Conservation (phyloP, 1,140 invertebrate genomes). For the Dendrolimus punctatus region DNA sequence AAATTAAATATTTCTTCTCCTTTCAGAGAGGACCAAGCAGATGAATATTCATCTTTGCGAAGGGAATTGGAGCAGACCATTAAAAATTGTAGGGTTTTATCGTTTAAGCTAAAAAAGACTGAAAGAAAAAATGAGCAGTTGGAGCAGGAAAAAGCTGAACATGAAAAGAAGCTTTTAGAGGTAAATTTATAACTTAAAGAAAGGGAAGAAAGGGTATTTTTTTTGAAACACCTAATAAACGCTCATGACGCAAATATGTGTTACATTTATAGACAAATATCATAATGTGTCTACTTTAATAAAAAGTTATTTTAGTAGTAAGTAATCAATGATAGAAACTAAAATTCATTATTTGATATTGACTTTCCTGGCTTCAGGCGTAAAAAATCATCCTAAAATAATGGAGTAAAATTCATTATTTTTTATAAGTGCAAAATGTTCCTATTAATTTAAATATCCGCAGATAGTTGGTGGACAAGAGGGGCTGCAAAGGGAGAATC, state of each 20-base stretch:
- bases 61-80: slow-evolving; percentile 96
- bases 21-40: slow-evolving; percentile 94
- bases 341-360: too few species aligned
- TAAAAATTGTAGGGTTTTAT: slow-evolving; percentile 98
- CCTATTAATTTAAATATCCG: slow-evolving; percentile 1
- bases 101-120: slow-evolving; percentile 97
- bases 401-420: too few species aligned
- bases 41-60: slow-evolving; percentile 95
- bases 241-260: too few species aligned
- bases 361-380: too few species aligned
- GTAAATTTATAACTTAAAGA: slow-evolving; percentile 38
- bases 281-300: too few species aligned
- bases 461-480: slow-evolving; percentile 73
- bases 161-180: slow-evolving; percentile 80
- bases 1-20: slow-evolving; percentile 6
- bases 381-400: too few species aligned
- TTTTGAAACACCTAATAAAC: too few species aligned
- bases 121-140: slow-evolving; percentile 92
- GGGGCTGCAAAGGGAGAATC: slow-evolving; percentile 74
- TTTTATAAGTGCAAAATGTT: neutral
- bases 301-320: too few species aligned
- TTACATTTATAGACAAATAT: too few species aligned
- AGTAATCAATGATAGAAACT: too few species aligned
- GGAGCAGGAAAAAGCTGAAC: slow-evolving; percentile 86
- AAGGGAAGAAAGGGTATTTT: too few species aligned